These are phyloP conservation scores for Mizuhopecten yessoensis DNA, from an alignment of 1,140 invertebrate species.

Conservation along the genomic window DNA sequence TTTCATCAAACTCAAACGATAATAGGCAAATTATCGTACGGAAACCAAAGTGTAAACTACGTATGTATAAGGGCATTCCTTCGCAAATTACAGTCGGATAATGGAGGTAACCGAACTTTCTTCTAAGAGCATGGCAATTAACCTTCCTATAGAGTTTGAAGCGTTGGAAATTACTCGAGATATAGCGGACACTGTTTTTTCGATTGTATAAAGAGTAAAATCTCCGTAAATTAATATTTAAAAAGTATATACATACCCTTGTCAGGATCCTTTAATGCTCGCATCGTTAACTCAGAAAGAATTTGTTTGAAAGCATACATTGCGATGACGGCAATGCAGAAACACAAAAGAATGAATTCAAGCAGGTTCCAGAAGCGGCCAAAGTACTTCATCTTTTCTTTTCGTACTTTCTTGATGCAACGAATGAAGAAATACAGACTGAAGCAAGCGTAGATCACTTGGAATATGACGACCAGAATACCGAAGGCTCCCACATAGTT, in stretches of 20 bases:
- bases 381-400: slow-evolving; percentile 83
- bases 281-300: slow-evolving; percentile 82
- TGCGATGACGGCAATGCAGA: slow-evolving; percentile 83
- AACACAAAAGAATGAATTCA: slow-evolving; percentile 83
- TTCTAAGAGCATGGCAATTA: no score
- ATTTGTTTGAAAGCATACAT: slow-evolving; percentile 84
- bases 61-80: no score
- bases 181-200: no score
- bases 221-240: no score
- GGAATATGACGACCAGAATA: slow-evolving; percentile 80
- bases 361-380: slow-evolving; percentile 84
- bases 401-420: slow-evolving; percentile 77
- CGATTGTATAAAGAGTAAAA: no score
- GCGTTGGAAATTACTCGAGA: no score
- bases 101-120: no score
- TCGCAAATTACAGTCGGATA: no score
- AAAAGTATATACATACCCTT: slow-evolving; percentile 77
- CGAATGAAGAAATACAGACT: slow-evolving; percentile 81
- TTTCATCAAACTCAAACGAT: no score
- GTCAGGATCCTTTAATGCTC: slow-evolving; percentile 80
- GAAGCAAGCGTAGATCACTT: slow-evolving; percentile 80
- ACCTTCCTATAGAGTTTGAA: no score
- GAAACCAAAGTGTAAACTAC: no score
- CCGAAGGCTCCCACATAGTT: slow-evolving; percentile 82
- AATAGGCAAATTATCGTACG: no score